A percentile compares a stretch with the other conserved stretches of the same genome.
These are phyloP conservation scores for Turritopsis rubra DNA, from an alignment of 30 jellyfish, hydroid and myxozoan species.

Conservation along the genomic window DNA sequence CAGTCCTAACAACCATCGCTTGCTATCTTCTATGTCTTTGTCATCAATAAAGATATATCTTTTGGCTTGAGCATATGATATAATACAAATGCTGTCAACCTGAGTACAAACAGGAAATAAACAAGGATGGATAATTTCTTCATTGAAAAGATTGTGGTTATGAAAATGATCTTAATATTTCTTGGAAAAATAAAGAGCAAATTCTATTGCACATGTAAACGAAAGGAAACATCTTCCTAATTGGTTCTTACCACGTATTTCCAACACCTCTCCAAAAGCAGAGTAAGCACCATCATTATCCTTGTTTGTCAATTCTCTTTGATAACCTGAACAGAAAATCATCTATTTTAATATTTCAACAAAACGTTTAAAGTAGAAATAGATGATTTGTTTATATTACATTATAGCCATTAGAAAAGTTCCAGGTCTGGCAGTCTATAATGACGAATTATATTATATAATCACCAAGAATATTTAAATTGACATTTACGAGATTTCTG, in stretches of 20 bases:
- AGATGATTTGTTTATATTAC: too few relatives aligned
- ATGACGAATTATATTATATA: too few relatives aligned
- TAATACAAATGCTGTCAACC: conserved; percentile 80
- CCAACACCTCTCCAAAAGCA: conserved; percentile 62
- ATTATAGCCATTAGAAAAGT: too few relatives aligned
- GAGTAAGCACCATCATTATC: conserved; percentile 56
- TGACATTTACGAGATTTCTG: too few relatives aligned
- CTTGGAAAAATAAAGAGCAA: neutral
- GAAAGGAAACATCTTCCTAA: too few relatives aligned
- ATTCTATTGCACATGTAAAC: neutral
- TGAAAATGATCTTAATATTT: neutral
- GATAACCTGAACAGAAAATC: conserved; percentile 41
- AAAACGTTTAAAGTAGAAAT: too few relatives aligned
- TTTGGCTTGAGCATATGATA: conserved; percentile 65
- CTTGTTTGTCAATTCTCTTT: conserved; percentile 67
- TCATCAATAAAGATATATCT: conserved; percentile 50
- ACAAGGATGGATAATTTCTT: too few relatives aligned
- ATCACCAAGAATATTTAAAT: too few relatives aligned
- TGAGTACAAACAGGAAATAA: neutral
- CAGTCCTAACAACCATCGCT: conserved; percentile 31
- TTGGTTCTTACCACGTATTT: conserved; percentile 53
- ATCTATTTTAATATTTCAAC: neutral
- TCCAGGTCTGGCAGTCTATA: too few relatives aligned
- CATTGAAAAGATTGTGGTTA: neutral
- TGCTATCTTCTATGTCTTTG: conserved; percentile 29